Evolutionary conservation across 2,797 vertebrate species (phyloP).

Genomic region (Centropyge bicolor): DNA sequence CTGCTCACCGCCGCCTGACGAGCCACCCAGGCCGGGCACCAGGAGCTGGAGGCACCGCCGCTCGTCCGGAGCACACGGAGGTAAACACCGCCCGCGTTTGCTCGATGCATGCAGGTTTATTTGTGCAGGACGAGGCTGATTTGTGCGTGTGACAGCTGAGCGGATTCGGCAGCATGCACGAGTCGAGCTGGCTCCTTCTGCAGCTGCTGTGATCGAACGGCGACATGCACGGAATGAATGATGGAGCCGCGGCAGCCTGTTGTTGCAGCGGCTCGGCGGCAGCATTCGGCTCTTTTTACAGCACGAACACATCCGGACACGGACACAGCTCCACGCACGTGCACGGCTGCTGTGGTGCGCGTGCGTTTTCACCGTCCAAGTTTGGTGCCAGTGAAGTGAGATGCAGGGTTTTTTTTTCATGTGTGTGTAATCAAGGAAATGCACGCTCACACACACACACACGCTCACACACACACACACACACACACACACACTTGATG

Average conservation of each 20-base stretch:
- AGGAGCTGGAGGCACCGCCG: constrained; percentile 53
- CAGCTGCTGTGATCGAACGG: constrained; percentile 13
- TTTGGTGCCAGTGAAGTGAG: constrained; percentile 34
- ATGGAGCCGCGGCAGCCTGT: constrained; percentile 62
- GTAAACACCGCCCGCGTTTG: constrained; percentile 44
- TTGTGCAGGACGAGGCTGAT: constrained; percentile 39
- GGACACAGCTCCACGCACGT: neutral
- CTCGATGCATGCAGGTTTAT: neutral
- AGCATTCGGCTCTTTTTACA: neutral
- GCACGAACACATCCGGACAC: neutral
- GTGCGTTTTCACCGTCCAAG: constrained; percentile 8
- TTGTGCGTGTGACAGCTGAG: constrained; percentile 42
- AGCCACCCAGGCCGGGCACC: constrained; percentile 62
- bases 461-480: neutral
- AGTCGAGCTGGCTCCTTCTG: constrained; percentile 18
- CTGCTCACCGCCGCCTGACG: constrained; percentile 57
- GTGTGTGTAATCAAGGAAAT: constrained; percentile 62
- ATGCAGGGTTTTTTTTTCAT: constrained; percentile 43
- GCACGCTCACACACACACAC: constrained; percentile 7
- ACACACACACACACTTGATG: neutral
- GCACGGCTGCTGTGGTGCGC: no score
- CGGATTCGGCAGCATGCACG: constrained; percentile 17
- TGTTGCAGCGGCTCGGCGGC: constrained; percentile 38
- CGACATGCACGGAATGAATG: constrained; percentile 44
- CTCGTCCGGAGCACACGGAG: constrained; percentile 31